Base-by-base conservation (phyloP, 2,888 invertebrate species). In the Schrankia costaestrigalis region DNA sequence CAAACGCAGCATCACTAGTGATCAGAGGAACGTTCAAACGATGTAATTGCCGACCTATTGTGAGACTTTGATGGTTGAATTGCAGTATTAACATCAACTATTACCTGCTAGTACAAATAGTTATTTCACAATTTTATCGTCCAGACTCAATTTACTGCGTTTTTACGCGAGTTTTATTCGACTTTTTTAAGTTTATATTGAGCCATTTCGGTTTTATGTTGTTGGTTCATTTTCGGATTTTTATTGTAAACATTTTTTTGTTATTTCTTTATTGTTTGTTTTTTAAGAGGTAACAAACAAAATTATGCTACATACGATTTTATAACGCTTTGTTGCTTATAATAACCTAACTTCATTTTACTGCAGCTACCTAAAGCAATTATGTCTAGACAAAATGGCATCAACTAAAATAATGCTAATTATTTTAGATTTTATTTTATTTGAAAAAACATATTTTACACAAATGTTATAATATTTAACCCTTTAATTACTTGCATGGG, bases 31-130 rank as follows among this genome's bases (percentile, higher is more conserved):
- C 55, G 66, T 55, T 68, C 60, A 66, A 71, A 63, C 65, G 63
- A 49, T 67, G 71, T 75, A 78, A 80, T 78, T 76, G 72, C 67
- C 48, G 45, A 40, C 44, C 71, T 51, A 76, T 78, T 76, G 72
- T 74, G 54, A 43, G 56, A 62, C 60, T 64, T 56, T 64, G 68
- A 66, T 54, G 52, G 54, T 48, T 53, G 46, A 63, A 76, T 67
- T 67, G 67, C 54, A 63, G 58, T 66, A 72, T 71, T 65, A 63
- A 57, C 56, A 63, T 64, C 58, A 39, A 41, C 58, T 40, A 56
- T 59, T 56, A 55, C 51, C 51, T 45, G 42, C 35, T 46, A 34
- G 42, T 34, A 42, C 19, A 53, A 49, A 54, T 46, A 48, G 45
- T 61, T 54, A 42, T 45, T 41, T 42, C 40, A 50, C 43, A 56